Base-by-base conservation (phyloP, 2,888 invertebrate genomes). In the Sinodicranocentrus sp. region DNA sequence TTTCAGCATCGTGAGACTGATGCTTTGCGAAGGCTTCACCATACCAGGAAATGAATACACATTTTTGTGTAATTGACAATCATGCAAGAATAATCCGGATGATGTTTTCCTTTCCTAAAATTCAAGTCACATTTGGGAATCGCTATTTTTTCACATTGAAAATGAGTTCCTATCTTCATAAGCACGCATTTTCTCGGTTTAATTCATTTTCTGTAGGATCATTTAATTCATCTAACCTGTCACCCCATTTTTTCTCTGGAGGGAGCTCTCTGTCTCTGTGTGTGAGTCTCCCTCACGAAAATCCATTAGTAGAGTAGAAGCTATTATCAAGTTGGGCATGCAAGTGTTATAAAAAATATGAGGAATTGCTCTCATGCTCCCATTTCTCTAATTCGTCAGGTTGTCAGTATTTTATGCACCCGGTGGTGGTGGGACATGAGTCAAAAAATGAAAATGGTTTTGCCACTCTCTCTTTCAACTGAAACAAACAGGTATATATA, bases 321-420 rank as follows among this genome's bases (percentile, higher is more conserved):
- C 17, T 61, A n/a, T 65, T 52, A 76, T 61, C 61, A 43, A 48
- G 48, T 59, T 26, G 23, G 48, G 48, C 68, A 68, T 68, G 17
- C 3, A 3, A 26, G 25, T 44, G 25, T 26, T 2, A 52, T 26
- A 26, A 61, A 61, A 73, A 75, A 48, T 26, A 15, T 52, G 21
- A 65, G 23, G 65, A 13, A 54, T 57, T 68, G 48, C 17, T 72
- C 72, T 19, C 72, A 52, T 71, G 73, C 73, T 73, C 73, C 52
- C 73, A 44, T 65, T 54, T 54, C 25, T 76, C 48, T 76, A 72
- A 71, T 79, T 79, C 72, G 79, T 79, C 72, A 79, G 79, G 79
- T 79, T 79, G 79, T 79, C 79, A 72, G n/a, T 59, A 54, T 77
- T 77, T 61, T 48, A 3, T 67, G 44, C 33, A 76, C 25, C 57